These are phyloP conservation scores for Cartodere bifasciata DNA, from an alignment of 2,888 invertebrate species.

Conservation along the genomic window DNA sequence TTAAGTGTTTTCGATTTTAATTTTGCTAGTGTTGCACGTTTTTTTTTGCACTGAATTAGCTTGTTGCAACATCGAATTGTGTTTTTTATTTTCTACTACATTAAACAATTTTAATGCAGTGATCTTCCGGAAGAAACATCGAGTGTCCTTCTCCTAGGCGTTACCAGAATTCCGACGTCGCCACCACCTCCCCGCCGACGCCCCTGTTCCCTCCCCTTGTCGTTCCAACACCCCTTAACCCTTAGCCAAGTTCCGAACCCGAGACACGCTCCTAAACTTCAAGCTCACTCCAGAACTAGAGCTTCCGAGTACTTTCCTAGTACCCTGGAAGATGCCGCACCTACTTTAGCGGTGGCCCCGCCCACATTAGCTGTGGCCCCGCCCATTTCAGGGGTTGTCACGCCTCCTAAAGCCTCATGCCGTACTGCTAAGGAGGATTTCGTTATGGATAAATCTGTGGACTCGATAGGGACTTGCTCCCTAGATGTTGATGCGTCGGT, in stretches of 20 bases:
- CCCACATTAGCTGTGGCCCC: slow-evolving; percentile 5
- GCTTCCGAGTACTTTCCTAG: neutral
- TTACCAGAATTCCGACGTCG: slow-evolving; percentile 41
- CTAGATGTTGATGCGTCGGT: slow-evolving; percentile 69
- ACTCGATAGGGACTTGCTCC: slow-evolving; percentile 79
- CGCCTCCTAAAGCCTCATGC: neutral
- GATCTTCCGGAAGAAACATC: slow-evolving; percentile 50
- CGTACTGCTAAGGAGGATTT: too few species aligned
- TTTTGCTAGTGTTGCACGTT: too few species aligned
- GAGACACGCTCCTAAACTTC: too few species aligned
- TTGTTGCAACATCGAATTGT: too few species aligned
- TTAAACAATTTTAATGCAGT: too few species aligned
- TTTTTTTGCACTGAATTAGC: too few species aligned
- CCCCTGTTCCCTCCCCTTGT: slow-evolving; percentile 28
- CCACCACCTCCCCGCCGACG: slow-evolving; percentile 28
- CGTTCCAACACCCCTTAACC: slow-evolving; percentile 14
- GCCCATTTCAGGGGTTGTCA: neutral
- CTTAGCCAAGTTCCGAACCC: slow-evolving; percentile 29
- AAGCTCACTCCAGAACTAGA: too few species aligned
- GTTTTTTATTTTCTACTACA: too few species aligned
- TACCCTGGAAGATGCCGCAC: slow-evolving; percentile 1
- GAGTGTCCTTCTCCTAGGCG: slow-evolving; percentile 47
- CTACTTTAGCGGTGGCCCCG: too few species aligned
- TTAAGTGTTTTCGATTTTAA: too few species aligned
- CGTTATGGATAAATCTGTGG: slow-evolving; percentile 64